Base-by-base conservation (phyloP, 2,113 vertebrate species). In the Oxygymnocypris stewartii region DNA sequence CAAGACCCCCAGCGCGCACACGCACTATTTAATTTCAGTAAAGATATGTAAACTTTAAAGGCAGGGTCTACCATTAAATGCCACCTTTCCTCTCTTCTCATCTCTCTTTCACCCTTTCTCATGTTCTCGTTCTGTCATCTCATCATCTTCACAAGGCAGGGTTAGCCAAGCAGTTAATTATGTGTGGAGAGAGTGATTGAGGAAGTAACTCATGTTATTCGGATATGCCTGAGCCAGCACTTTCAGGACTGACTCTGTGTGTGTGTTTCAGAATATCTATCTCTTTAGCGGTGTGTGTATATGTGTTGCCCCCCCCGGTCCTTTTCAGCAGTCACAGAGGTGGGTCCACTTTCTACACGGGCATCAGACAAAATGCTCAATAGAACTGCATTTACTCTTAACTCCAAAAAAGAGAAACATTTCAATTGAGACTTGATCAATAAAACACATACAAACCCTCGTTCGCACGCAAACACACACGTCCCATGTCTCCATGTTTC, bases 31-130 rank as follows among this genome's bases (percentile, higher is more conserved):
- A 20, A 75, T 49, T 49, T 14, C 23, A 44, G 31, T 86, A 71
- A 47, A 86, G 85, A 86, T 81, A 82, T 69, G 67, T 86, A 18
- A 84, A 89, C 82, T 87, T 87, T 84, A 84, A 88, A 88, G 85
- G 82, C 77, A 77, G 40, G 75, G 59, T 25, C 37, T 25, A 23
- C 57, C 71, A 87, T 77, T 77, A 85, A 87, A 86, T 20, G 49
- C 6, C 25, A 89, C 85, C 82, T 89, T 84, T 80, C 63, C 57
- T 73, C 81, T 89, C 69, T 61, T 87, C 83, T 82, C 54, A 85
- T 88, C 87, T 88, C 83, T 74, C 40, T 47, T 63, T 85, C 77
- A 9, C 49, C 44, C 71, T 49, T 80, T 84, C 82, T 82, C 81
- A 84, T 88, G 42, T 69, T 78, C 63, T 82, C 84, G 2, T 63